Evolutionary conservation across 92 coral and sea anemone species (phyloP), one percentile per base, ranked within the genome.

Genomic region (Epizoanthus scotinus): DNA sequence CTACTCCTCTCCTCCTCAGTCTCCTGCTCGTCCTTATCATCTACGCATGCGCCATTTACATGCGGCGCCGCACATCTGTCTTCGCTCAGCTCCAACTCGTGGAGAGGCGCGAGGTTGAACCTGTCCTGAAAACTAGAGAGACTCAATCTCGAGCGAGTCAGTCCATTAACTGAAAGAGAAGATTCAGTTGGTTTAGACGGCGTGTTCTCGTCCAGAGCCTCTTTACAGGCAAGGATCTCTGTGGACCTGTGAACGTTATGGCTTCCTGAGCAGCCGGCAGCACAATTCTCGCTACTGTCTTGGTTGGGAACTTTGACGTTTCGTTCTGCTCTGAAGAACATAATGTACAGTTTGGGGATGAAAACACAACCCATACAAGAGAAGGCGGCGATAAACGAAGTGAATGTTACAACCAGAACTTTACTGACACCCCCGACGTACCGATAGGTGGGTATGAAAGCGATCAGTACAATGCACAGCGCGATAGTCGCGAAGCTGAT

Each of bases 361-460:
- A 90, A 88, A 5, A 94, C 17, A 53, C 99, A 96, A 2, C 98
- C 96, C 89, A 86, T 91, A 55, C 93, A 79, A 12, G 98, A 86
- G 28, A 96, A 89, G 22, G 96, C 94, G 28, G 92, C 89, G 29
- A 89, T 89, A 52, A 93, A 88, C 13, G 88, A 25, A 2, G 96
- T 87, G 9, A 94, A 91, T 0, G 98, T 92, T 21, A 96, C 83
- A 12, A 96, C 98, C 21, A 93, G 78, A 47, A 88, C 90, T 8
- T 90, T 91, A 63, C 93, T 96, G 47, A 79, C 87, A 31, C 99
- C 99, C 20, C 84, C 75, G n/a, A 93, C 99, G 52, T 89, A 96
- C 6, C 98, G 92, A 56, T 96, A 96, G 15, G 98, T 96, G 8
- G 98, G 95, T 40, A 93, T 89, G 72, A 96, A 96, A 0, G 99